phyloP scores from a whole-genome alignment of 2,113 vertebrate species.

The Rhizomys pruinosus region DNA sequence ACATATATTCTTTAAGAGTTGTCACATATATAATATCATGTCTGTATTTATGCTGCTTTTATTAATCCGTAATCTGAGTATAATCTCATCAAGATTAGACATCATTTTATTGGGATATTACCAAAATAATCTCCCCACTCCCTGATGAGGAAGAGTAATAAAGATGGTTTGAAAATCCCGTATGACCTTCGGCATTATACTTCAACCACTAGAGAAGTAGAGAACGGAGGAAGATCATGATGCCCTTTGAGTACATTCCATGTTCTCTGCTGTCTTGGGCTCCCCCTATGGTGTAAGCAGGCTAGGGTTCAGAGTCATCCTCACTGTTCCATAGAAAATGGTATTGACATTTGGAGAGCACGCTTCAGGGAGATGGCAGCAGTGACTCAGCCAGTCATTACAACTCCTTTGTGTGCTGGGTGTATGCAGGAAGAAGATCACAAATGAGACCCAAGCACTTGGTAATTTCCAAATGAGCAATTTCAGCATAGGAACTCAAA shows the following conservation, averaged over 20 bases:
- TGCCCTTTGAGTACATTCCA: constrained; percentile 26
- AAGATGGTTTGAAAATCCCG: neutral
- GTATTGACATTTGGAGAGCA: constrained; percentile 68
- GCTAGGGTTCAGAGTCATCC: constrained; percentile 26
- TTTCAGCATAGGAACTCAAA: constrained; percentile 82
- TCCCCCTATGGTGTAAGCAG: constrained; percentile 30
- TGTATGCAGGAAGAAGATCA: constrained; percentile 78
- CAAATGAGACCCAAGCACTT: constrained; percentile 79
- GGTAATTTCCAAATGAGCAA: constrained; percentile 82
- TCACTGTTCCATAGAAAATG: constrained; percentile 72
- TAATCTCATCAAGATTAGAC: constrained; percentile 27
- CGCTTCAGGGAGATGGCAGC: constrained; percentile 75
- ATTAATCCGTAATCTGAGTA: constrained; percentile 25
- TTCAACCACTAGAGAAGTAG: neutral
- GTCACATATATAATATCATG: neutral
- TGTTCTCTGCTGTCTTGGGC: neutral
- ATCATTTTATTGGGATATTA: constrained; percentile 34
- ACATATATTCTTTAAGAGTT: neutral
- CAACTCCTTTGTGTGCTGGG: constrained; percentile 75
- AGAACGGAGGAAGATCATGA: neutral
- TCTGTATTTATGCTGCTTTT: constrained; percentile 3
- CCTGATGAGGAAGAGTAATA: neutral
- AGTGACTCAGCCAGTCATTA: constrained; percentile 81
- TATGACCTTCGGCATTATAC: constrained; percentile 1
- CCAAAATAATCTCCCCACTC: constrained; percentile 42